phyloP scores from a whole-genome alignment of 2,888 invertebrate species.

The Invenusta paracnida region DNA sequence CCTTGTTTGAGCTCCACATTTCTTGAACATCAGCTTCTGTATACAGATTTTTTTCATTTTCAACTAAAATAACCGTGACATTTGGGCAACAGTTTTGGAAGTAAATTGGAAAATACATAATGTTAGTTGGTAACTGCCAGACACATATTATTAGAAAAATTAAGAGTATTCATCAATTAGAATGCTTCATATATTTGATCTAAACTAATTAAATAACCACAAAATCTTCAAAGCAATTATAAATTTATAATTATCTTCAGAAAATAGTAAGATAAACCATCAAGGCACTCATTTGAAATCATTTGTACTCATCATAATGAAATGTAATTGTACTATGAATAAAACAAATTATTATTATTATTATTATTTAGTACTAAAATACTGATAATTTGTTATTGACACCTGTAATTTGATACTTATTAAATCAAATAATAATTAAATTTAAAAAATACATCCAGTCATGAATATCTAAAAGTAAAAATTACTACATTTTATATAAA shows the following conservation, averaged over 20 bases:
- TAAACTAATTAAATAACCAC: neutral
- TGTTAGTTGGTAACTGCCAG: neutral
- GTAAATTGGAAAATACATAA: neutral
- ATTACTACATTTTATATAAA: no score
- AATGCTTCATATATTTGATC: neutral
- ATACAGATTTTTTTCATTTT: no score
- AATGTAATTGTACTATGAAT: no score
- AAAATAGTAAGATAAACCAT: neutral
- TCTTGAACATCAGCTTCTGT: no score
- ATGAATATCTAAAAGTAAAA: no score
- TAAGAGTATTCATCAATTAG: neutral
- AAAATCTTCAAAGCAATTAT: neutral
- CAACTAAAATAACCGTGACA: no score
- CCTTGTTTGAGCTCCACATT: no score
- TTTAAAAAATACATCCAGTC: no score
- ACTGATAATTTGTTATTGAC: neutral
- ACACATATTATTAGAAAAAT: neutral
- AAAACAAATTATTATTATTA: no score
- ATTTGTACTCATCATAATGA: neutral
- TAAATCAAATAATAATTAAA: neutral
- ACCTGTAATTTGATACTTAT: neutral
- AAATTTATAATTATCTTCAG: neutral
- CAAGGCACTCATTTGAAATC: neutral
- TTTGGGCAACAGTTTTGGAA: no score
- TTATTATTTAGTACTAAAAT: neutral